phyloP scores from a whole-genome alignment of 2,113 vertebrate species.

The Elachura formosa region DNA sequence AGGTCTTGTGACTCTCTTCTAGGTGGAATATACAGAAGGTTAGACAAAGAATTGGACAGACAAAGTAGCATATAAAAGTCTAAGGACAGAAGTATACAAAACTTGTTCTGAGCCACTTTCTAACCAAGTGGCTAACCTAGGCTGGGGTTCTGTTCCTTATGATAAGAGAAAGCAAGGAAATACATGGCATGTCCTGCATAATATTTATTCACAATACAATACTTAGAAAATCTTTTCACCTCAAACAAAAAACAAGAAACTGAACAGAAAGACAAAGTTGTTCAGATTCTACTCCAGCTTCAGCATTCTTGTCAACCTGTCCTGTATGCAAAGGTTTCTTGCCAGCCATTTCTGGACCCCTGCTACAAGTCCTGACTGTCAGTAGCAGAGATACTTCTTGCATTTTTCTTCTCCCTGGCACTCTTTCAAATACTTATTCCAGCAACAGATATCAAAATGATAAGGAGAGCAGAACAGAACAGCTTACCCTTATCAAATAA shows the following conservation, averaged over 20 bases:
- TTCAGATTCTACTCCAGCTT: background rate
- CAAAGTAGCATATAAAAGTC: accelerated
- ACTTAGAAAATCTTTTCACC: background rate
- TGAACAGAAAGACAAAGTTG: background rate
- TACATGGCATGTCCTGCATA: background rate
- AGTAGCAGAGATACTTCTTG: background rate
- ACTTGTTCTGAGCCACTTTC: background rate
- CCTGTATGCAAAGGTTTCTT: background rate
- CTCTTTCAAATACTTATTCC: background rate
- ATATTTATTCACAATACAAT: background rate
- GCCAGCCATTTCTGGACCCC: background rate
- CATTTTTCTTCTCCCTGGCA: background rate
- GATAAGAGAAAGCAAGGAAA: background rate
- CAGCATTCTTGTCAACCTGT: background rate
- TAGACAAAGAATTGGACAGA: background rate
- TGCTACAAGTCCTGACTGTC: background rate
- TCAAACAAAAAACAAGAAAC: background rate
- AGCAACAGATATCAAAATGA: background rate
- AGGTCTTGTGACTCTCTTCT: background rate
- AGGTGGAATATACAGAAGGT: background rate
- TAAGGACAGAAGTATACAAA: background rate
- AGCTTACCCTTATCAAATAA: background rate
- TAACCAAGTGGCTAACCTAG: background rate
- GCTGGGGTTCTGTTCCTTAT: background rate
- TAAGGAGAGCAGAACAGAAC: background rate